These are phyloP conservation scores for Enteromius unitaeniatus DNA, from an alignment of 2,797 vertebrate species.

Conservation along the genomic window DNA sequence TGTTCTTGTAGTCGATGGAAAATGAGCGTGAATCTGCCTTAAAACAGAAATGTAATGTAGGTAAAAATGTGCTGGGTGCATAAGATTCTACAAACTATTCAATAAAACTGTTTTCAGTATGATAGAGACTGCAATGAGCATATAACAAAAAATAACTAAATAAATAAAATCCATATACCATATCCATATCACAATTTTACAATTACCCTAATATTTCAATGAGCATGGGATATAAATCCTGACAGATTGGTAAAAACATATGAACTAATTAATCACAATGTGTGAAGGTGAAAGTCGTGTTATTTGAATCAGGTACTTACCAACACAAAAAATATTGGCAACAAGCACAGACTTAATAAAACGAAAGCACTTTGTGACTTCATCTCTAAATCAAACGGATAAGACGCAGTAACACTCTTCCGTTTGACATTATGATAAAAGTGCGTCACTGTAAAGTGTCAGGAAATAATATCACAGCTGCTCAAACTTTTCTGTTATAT, in stretches of 20 bases:
- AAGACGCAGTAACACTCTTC: background rate
- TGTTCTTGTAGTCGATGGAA: conserved; percentile 82
- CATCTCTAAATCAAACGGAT: conserved; percentile 31
- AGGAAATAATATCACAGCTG: conserved; percentile 5
- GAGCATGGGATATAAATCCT: background rate
- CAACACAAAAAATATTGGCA: conserved; percentile 64
- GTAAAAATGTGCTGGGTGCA: background rate
- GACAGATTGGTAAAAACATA: background rate
- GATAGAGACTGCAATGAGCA: background rate
- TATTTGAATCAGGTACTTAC: conserved; percentile 64
- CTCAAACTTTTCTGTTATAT: background rate
- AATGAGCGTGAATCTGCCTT: conserved; percentile 77
- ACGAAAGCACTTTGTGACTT: conserved; percentile 54
- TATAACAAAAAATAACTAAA: background rate
- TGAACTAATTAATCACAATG: background rate
- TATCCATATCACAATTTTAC: background rate
- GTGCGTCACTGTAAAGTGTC: conserved; percentile 15
- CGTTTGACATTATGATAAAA: background rate
- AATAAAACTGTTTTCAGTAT: background rate
- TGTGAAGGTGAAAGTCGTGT: background rate
- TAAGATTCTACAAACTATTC: background rate
- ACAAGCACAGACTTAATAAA: conserved; percentile 57
- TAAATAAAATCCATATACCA: background rate
- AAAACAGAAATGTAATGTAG: background rate
- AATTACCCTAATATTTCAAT: background rate